A percentile compares a stretch with the other conserved stretches of the same genome.
Evolutionary conservation across 2,888 invertebrate genomes (phyloP).

Genomic region (Acleris sparsana): DNA sequence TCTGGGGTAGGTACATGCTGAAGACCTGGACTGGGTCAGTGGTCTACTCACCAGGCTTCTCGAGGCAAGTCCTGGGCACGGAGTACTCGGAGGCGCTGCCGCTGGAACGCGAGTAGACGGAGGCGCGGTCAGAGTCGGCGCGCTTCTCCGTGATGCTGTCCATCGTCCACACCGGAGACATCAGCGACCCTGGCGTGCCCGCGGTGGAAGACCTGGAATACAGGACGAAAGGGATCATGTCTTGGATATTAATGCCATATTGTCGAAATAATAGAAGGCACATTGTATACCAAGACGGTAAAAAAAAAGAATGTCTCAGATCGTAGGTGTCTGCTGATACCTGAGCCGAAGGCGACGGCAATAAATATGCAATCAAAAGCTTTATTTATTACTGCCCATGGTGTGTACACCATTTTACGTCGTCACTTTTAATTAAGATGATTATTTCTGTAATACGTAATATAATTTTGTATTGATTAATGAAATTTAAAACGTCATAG

Average conservation of each 20-base stretch:
- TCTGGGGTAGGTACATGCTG: constrained; percentile 77
- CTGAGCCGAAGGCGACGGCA: no score
- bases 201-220: constrained; percentile 84
- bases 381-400: no score
- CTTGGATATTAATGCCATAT: not conserved
- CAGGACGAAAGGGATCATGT: not conserved
- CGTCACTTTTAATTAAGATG: no score
- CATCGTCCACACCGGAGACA: constrained; percentile 85
- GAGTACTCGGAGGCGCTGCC: constrained; percentile 87
- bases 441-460: no score
- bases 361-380: no score
- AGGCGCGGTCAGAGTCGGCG: constrained; percentile 84
- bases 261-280: not conserved
- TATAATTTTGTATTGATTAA: no score
- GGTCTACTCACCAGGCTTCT: constrained; percentile 63
- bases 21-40: constrained; percentile 54
- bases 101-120: constrained; percentile 86
- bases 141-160: constrained; percentile 78
- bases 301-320: no score
- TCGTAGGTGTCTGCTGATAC: no score
- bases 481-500: no score
- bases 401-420: no score
- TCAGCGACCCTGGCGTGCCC: constrained; percentile 75
- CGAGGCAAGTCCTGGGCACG: constrained; percentile 77
- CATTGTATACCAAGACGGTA: no score